Evolutionary conservation across 2,888 invertebrate genomes (phyloP), one percentile per base, ranked within the genome.

Genomic region (Xestobium rufovillosum): DNA sequence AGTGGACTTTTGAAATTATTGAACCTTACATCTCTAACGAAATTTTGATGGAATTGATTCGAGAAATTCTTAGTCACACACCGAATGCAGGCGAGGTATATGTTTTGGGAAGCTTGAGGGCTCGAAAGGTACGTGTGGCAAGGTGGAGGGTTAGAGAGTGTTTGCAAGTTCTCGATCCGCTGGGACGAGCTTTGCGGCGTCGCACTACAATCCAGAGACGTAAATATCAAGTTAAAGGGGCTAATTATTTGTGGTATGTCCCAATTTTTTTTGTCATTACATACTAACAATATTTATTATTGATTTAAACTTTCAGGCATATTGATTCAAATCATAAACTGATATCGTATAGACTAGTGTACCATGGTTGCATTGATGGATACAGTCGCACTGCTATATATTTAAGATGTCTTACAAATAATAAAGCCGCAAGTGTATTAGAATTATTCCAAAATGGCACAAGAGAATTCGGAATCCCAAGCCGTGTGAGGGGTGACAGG

Each of bases 271-370:
- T 34, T 15, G 12, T 15, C n/a, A 2, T 26, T 12, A 9, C 10
- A 10, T 15, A 11, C 19, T 11, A 9, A n/a, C n/a, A n/a, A n/a
- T n/a, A n/a, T n/a, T n/a, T n/a, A 13, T 26, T 10, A 31, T 38
- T 9, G 10, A 25, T 28, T 34, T 19, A 8, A 30, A 29, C 16
- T 43, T 43, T 17, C 29, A 43, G 44, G 44, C 44, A 44, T 34
- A 42, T 44, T 9, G 42, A 44, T 17, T 39, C 39, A 10, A 39
- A 43, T 33, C 42, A 44, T 15, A 44, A 44, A 28, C 19, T 44
- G 10, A 32, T 43, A 9, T 11, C 3, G 11, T 44, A 23, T 34
- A 26, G 37, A 36, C 30, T 42, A 26, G 39, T 42, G 13, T 41
- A 16, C 15, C 42, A 40, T 28, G 42, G 42, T n/a, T 43, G 42